These are phyloP conservation scores for Nephrocerus scutellatus DNA, from an alignment of 2,888 invertebrate species.

Conservation along the genomic window DNA sequence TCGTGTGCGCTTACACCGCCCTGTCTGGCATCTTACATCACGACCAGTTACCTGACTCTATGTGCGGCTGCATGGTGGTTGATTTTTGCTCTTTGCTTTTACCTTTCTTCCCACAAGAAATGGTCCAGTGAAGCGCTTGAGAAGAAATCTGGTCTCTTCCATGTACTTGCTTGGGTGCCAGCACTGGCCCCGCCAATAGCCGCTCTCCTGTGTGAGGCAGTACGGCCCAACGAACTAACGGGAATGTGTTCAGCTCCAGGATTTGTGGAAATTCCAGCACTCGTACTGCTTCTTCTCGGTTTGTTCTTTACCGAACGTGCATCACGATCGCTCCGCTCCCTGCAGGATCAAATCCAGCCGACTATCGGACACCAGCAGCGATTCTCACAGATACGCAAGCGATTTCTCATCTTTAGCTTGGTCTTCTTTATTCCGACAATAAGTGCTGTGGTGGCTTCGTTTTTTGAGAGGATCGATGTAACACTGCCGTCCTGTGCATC, in stretches of 20 bases:
- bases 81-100: slow-evolving; percentile 82
- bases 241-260: slow-evolving; percentile 67
- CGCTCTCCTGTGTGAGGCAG: slow-evolving; percentile 68
- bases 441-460: slow-evolving; percentile 35
- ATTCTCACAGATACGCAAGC: slow-evolving; percentile 44
- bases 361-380: slow-evolving; percentile 41
- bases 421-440: slow-evolving; percentile 43
- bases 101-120: slow-evolving; percentile 81
- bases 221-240: slow-evolving; percentile 72
- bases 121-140: slow-evolving; percentile 91
- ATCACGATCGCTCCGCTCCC: slow-evolving; percentile 37
- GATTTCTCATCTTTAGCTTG: slow-evolving; percentile 43
- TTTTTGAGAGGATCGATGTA: slow-evolving; percentile 39
- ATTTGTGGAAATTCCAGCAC: slow-evolving; percentile 43
- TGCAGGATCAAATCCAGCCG: slow-evolving; percentile 42
- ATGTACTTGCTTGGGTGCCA: slow-evolving; percentile 81
- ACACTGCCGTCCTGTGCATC: slow-evolving; percentile 37
- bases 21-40: slow-evolving; percentile 68
- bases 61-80: slow-evolving; percentile 83
- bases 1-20: slow-evolving; percentile 51
- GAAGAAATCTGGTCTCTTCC: slow-evolving; percentile 76
- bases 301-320: slow-evolving; percentile 44
- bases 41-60: slow-evolving; percentile 70
- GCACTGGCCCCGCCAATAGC: slow-evolving; percentile 80
- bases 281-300: slow-evolving; percentile 37